Conservation (phyloP, 2,797 vertebrate genomes). For the Phrynocephalus guinanensis region DNA sequence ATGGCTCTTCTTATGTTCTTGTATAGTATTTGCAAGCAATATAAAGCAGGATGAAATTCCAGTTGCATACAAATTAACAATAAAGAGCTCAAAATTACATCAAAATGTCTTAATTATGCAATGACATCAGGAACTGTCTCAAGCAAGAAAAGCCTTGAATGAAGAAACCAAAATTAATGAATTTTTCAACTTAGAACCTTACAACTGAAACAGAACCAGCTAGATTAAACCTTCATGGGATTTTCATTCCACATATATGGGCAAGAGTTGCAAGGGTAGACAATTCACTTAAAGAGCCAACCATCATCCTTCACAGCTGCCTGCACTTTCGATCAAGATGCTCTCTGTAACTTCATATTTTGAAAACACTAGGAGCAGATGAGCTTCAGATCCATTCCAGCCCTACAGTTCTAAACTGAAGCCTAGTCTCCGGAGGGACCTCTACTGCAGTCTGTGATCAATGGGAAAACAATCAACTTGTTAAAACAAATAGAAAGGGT, state of each 20-base stretch:
- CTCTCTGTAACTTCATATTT: background rate
- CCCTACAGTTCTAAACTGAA: conserved; percentile 5
- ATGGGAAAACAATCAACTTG: conserved; percentile 11
- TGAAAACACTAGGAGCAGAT: background rate
- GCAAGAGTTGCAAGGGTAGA: background rate
- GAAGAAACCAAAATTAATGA: too few species aligned
- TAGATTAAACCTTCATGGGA: too few species aligned
- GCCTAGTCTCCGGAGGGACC: background rate
- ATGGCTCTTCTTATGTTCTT: too few species aligned
- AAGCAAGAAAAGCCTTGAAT: background rate
- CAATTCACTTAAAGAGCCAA: background rate
- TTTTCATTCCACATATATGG: background rate
- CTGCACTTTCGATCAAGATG: conserved; percentile 6
- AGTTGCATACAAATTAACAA: background rate
- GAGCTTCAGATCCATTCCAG: background rate
- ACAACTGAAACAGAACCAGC: too few species aligned
- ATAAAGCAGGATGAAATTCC: too few species aligned
- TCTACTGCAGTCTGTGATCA: background rate
- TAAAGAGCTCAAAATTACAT: background rate
- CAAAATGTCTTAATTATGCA: background rate
- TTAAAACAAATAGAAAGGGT: conserved; percentile 33
- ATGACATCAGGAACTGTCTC: background rate
- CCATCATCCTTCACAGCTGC: background rate
- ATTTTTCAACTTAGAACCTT: too few species aligned
- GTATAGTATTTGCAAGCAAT: too few species aligned